Evolutionary conservation across 2,888 invertebrate genomes (phyloP).

Genomic region (Diplazon laetatorius): DNA sequence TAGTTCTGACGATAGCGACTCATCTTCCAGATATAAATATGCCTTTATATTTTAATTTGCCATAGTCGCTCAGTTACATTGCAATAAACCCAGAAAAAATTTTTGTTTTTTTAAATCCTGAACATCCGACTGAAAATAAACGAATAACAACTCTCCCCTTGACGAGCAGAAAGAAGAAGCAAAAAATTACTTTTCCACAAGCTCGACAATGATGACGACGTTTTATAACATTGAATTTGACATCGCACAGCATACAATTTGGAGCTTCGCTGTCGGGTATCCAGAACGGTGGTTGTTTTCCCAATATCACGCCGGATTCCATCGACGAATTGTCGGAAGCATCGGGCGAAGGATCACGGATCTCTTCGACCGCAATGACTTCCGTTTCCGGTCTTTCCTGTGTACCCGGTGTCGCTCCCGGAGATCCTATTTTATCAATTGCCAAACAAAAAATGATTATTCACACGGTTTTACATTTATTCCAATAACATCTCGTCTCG

Average conservation of each 20-base stretch:
- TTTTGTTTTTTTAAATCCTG: no score
- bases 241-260: conserved; percentile 92
- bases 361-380: conserved; percentile 66
- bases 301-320: conserved; percentile 83
- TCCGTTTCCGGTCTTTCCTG: conserved; percentile 71
- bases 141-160: no score
- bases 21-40: no score
- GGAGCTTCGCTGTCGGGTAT: conserved; percentile 92
- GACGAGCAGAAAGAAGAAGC: no score
- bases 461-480: neutral
- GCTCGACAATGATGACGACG: conserved; percentile 94
- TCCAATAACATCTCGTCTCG: neutral
- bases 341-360: conserved; percentile 76
- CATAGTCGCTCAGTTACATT: no score
- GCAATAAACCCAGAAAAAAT: no score
- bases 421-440: no score
- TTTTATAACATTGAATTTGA: conserved; percentile 91
- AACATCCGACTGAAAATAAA: no score
- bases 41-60: no score
- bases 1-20: no score
- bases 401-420: conserved; percentile 71
- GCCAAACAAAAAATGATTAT: neutral
- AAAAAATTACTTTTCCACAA: conserved; percentile 93
- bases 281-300: conserved; percentile 92
- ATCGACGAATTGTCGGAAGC: conserved; percentile 77